Base-by-base conservation (phyloP, 1,140 invertebrate species). In the Diachasmimorpha longicaudata region DNA sequence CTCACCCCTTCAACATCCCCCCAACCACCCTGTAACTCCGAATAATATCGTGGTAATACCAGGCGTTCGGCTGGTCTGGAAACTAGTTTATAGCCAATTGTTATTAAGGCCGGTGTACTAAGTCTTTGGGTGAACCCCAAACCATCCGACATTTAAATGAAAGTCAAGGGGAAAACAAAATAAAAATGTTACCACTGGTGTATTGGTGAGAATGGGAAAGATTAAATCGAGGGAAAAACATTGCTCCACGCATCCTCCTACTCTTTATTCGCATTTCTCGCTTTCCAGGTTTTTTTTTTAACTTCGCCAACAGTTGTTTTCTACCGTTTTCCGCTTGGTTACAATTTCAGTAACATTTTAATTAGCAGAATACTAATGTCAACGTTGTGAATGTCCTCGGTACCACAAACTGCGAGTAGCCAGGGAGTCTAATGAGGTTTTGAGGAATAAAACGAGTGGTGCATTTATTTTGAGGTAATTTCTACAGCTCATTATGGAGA, bases 331-430 rank as follows among this genome's bases (percentile, higher is more conserved):
- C 48, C 19, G 48, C 13, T 19, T 39, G 63, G 79, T 82, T 81
- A 79, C 79, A 81, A 84, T 83, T 83, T 79, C 80, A 78, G 80
- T 76, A 81, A 81, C 80, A 81, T 83, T 85, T 85, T 81, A 84
- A 84, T 84, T 83, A 83, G 81, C 76, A 44, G 79, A 80, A 82
- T 83, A 81, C 79, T 85, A 81, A 82, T 82, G 80, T 77, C 73
- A 55, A 21, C 48, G 14, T 81, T 68, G 73, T 71, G 74, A 42
- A 81, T 76, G 73, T 39, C 31, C 23, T 25, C 42, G n/a, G 39
- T 63, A 55, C 48, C 48, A 55, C 48, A 16, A 21, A 55, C 13
- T 55, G n/a, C 4, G 19, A 55, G n/a, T n/a, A 55, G n/a, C 14
- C 48, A n/a, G 4, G 19, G n/a, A 55, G n/a, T 55, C 48, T 55